Evolutionary conservation across 2,113 vertebrate species (phyloP).

Genomic region (Motacilla alba): DNA sequence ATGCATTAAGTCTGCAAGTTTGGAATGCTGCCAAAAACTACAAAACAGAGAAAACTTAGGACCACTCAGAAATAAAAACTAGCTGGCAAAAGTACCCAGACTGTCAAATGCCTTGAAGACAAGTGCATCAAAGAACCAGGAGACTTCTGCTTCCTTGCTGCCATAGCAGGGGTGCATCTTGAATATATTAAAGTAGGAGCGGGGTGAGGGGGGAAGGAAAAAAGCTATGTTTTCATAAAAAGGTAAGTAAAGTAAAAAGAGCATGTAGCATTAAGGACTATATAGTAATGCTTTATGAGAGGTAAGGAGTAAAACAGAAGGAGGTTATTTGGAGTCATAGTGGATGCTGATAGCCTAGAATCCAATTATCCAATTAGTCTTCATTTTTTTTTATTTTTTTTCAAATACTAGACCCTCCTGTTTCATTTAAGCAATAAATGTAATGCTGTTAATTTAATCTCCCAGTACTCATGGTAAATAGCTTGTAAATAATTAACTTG

Average conservation of each 20-base stretch:
- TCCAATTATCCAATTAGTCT: background rate
- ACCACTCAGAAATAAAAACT: background rate
- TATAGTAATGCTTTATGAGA: background rate
- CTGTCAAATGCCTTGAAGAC: background rate
- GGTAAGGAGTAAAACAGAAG: background rate
- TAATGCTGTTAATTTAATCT: background rate
- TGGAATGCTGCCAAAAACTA: background rate
- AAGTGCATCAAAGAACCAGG: background rate
- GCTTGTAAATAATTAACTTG: background rate
- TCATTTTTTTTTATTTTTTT: background rate
- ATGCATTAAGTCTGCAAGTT: background rate
- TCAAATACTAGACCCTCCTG: background rate
- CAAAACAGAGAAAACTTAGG: background rate
- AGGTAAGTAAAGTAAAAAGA: background rate
- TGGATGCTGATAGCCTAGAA: background rate
- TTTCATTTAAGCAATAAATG: background rate
- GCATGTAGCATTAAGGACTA: background rate
- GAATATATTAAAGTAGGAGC: background rate
- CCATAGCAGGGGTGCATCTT: background rate
- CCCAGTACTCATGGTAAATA: background rate
- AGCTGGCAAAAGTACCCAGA: background rate
- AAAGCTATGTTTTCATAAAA: background rate
- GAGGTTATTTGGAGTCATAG: background rate
- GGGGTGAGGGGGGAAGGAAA: fast-evolving
- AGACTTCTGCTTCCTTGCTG: background rate